Conservation (phyloP, 53 echinoderm and acorn worm genomes). For the Luidia sarsii region DNA sequence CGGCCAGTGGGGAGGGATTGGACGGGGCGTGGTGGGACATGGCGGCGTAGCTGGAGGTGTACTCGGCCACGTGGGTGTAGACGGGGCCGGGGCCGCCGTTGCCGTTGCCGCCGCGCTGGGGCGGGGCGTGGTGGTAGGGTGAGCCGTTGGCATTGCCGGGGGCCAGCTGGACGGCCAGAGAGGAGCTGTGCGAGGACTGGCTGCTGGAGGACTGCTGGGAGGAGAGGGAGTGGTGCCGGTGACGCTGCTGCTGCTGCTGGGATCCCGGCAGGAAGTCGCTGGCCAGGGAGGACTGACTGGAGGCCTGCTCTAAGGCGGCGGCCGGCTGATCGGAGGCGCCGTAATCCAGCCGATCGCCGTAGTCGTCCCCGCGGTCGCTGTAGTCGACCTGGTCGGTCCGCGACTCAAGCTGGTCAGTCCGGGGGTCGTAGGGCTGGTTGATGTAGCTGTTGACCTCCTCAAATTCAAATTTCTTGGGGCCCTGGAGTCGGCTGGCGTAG, state of each 20-base stretch:
- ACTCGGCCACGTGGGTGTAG: slow-evolving; percentile 52
- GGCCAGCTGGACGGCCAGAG: slow-evolving; percentile 38
- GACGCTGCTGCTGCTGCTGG: slow-evolving; percentile 34
- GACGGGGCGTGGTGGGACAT: slow-evolving; percentile 33
- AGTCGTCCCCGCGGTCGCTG: slow-evolving; percentile 23
- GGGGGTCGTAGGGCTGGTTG: slow-evolving; percentile 60
- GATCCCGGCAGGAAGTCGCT: slow-evolving; percentile 29
- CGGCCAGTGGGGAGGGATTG: slow-evolving; percentile 21
- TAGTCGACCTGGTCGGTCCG: slow-evolving; percentile 26
- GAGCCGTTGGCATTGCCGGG: not conserved
- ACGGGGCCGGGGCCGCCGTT: slow-evolving; percentile 46
- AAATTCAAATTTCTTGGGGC: slow-evolving; percentile 65
- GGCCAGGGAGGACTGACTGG: slow-evolving; percentile 45
- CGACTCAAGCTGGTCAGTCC: slow-evolving; percentile 28
- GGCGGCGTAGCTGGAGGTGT: slow-evolving; percentile 49
- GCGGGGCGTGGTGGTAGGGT: slow-evolving; percentile 70
- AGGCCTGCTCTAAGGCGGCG: slow-evolving; percentile 27
- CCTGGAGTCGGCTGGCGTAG: slow-evolving; percentile 57
- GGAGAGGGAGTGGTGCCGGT: slow-evolving; percentile 84
- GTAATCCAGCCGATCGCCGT: too few relatives aligned
- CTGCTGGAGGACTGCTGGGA: slow-evolving; percentile 92
- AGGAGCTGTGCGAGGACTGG: slow-evolving; percentile 81
- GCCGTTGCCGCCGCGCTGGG: slow-evolving; percentile 12
- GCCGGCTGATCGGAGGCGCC: not conserved
- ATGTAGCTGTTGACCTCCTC: slow-evolving; percentile 67